A percentile compares a stretch with the other conserved stretches of the same genome.
Evolutionary conservation across 1,140 invertebrate genomes (phyloP).

Genomic region (Calycopis cecrops): DNA sequence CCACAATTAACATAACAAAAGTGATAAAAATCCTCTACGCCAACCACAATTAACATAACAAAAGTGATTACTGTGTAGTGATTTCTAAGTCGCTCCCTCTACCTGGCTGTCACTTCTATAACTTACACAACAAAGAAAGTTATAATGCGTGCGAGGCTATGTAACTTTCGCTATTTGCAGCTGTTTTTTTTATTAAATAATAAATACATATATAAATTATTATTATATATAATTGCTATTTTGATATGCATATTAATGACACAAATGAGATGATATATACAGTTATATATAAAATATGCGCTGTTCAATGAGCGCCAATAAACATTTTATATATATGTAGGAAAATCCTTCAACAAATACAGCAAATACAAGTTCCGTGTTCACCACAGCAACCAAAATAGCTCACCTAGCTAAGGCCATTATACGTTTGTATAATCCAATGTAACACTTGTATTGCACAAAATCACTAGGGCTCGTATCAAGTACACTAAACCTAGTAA

Average conservation of each 20-base stretch:
- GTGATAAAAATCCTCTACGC: too few species aligned
- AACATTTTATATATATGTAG: conserved; percentile 38
- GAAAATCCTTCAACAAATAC: conserved; percentile 60
- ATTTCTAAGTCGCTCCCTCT: conserved; percentile 69
- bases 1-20: conserved; percentile 3
- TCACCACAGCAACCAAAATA: conserved; percentile 71
- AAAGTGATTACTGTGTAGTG: conserved; percentile 53
- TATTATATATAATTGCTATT: conserved; percentile 18
- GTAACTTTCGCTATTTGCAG: conserved; percentile 69
- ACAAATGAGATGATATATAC: not conserved
- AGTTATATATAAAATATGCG: not conserved
- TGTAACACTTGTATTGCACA: conserved; percentile 61
- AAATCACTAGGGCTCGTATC: conserved; percentile 46
- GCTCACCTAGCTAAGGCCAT: conserved; percentile 74
- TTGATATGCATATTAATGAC: conserved; percentile 14
- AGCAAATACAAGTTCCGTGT: conserved; percentile 70
- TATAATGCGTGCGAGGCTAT: conserved; percentile 63
- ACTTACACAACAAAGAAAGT: conserved; percentile 75
- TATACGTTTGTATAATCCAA: conserved; percentile 72
- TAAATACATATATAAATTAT: conserved; percentile 27
- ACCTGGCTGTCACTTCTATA: conserved; percentile 54
- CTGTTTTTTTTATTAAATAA: conserved; percentile 23
- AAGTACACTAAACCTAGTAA: conserved; percentile 39
- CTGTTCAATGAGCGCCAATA: not conserved
- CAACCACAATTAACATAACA: not conserved